Evolutionary conservation across 1,140 invertebrate genomes (phyloP).

Genomic region (Danaus melanippus): DNA sequence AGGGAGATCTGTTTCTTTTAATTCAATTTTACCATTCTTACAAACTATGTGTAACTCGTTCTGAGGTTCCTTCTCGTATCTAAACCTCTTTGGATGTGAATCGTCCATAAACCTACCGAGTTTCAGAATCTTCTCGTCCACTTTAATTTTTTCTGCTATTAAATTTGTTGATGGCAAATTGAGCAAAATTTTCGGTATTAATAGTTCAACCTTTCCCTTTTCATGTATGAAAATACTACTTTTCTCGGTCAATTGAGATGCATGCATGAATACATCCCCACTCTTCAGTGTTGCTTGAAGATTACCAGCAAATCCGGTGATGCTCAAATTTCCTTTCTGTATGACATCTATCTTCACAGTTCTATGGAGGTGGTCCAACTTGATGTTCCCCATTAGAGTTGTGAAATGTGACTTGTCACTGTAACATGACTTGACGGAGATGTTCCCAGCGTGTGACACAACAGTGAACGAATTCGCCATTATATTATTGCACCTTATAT

Average conservation of each 20-base stretch:
- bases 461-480: conserved; percentile 58
- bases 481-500: conserved; percentile 60
- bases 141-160: conserved; percentile 63
- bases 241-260: conserved; percentile 58
- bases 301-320: conserved; percentile 64
- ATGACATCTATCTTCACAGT: conserved; percentile 66
- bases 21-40: conserved; percentile 67
- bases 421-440: conserved; percentile 65
- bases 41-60: conserved; percentile 68
- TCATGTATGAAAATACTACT: conserved; percentile 71
- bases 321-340: conserved; percentile 57
- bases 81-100: conserved; percentile 61
- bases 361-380: conserved; percentile 55
- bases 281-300: conserved; percentile 64
- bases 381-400: conserved; percentile 63
- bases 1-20: conserved; percentile 58
- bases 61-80: conserved; percentile 54
- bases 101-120: conserved; percentile 64
- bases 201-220: conserved; percentile 62
- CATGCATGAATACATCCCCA: conserved; percentile 66
- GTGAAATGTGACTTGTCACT: conserved; percentile 66
- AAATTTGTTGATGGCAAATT: conserved; percentile 65
- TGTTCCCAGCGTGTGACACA: conserved; percentile 56
- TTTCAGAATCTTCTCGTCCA: conserved; percentile 63
- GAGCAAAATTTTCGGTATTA: conserved; percentile 56